Evolutionary conservation across 2,888 invertebrate genomes (phyloP), one percentile per base, ranked within the genome.

Genomic region (Abrostola triplasia): DNA sequence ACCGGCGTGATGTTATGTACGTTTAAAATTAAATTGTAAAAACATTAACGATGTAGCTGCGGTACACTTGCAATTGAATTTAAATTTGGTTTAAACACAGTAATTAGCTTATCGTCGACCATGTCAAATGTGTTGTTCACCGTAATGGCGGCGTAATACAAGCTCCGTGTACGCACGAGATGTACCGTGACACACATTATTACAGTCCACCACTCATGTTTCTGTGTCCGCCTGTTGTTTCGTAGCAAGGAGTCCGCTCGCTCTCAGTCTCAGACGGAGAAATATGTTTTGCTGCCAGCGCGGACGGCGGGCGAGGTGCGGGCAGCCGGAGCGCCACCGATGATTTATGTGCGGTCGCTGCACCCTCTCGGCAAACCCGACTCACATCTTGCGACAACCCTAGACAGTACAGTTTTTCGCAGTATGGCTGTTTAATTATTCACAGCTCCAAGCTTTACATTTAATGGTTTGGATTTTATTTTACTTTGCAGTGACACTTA

Each of bases 311-410:
- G 71, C 63, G 64, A 60, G 70, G 76, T 52, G 64, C 62, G 70
- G 72, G 65, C 59, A 58, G 67, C 65, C 62, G 59, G 69, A 70
- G 72, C 61, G 68, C 73, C 67, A 60, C 70, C 76, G 80, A 88
- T 88, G 87, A 88, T 82, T 86, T 85, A 88, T 85, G 80, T 65
- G 84, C 69, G 77, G 83, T 73, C 75, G 55, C 58, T 75, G 80
- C 80, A 70, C 66, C 67, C 61, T 49, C 66, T 71, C 52, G 36
- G 49, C 64, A 47, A 37, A 56, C 53, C 63, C 59, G 48, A 59
- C 61, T 65, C 67, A 64, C 70, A 79, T 72, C 73, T 75, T 73
- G 70, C 61, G 67, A 77, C 77, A 74, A 72, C 66, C 68, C 65
- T 66, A 52, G 48, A 58, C 51, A 67, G 41, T 24, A 35, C 42